Evolutionary conservation across 2,888 invertebrate species (phyloP).

Genomic region (Chymomyza procnemis): DNA sequence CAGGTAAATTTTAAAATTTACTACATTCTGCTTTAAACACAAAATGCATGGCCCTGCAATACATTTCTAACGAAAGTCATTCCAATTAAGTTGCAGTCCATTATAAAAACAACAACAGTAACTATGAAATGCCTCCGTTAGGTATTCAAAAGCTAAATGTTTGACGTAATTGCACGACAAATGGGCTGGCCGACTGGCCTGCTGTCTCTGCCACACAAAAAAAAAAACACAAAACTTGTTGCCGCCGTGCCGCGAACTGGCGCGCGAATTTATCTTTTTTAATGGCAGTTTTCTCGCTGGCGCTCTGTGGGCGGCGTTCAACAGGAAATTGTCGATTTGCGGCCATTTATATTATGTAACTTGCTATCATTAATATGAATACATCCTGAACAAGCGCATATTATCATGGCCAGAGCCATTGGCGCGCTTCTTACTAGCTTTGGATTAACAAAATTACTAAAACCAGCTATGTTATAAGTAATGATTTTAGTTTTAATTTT

Average conservation of each 20-base stretch:
- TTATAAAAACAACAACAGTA: not conserved
- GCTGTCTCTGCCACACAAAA: not conserved
- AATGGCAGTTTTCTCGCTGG: slow-evolving; percentile 18
- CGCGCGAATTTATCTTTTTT: slow-evolving; percentile 30
- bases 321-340: slow-evolving; percentile 74
- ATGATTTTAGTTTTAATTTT: not conserved
- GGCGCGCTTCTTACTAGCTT: not conserved
- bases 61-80: slow-evolving; percentile 21
- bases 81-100: slow-evolving; percentile 20
- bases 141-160: slow-evolving; percentile 5
- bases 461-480: not conserved
- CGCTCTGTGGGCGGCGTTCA: slow-evolving; percentile 65
- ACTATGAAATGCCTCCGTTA: slow-evolving; percentile 1
- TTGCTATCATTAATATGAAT: slow-evolving; percentile 78
- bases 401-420: not conserved
- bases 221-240: too few relatives aligned
- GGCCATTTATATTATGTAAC: slow-evolving; percentile 61
- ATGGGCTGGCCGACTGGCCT: not conserved
- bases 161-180: slow-evolving; percentile 28
- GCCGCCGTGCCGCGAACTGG: slow-evolving; percentile 38
- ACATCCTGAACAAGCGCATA: slow-evolving; percentile 75
- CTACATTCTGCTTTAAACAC: not conserved
- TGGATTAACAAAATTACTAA: not conserved
- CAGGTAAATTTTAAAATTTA: not conserved
- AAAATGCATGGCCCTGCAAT: slow-evolving; percentile 2